A percentile compares a stretch with the other conserved stretches of the same genome.
Conservation (phyloP, 2,888 invertebrate genomes). For the Cheilosia scutellata region DNA sequence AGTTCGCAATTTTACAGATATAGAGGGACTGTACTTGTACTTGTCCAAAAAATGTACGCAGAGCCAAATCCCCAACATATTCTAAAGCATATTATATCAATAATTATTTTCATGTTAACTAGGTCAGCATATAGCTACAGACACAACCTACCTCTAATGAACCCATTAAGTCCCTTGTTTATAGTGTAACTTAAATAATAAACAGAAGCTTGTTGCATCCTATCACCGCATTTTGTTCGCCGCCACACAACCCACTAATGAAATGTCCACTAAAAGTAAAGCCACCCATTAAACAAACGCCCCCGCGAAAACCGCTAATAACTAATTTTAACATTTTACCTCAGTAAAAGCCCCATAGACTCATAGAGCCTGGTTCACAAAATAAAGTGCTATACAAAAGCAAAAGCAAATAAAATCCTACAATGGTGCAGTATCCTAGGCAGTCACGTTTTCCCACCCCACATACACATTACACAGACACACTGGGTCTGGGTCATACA, state of each 20-base stretch:
- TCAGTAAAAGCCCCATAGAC: background rate
- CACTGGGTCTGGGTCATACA: background rate
- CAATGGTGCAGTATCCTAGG: conserved; percentile 22
- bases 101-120: background rate
- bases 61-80: background rate
- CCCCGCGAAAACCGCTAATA: conserved; percentile 43
- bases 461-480: background rate
- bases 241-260: background rate
- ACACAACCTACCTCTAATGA: background rate
- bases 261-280: conserved; percentile 11
- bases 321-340: conserved; percentile 55
- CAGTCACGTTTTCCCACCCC: background rate
- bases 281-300: conserved; percentile 35
- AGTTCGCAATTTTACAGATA: too few relatives aligned
- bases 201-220: conserved; percentile 34
- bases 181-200: background rate
- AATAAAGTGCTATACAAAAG: conserved; percentile 30
- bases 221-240: background rate
- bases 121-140: background rate
- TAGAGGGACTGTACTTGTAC: too few relatives aligned
- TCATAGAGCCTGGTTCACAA: background rate
- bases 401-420: conserved; percentile 33
- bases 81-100: background rate
- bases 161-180: background rate
- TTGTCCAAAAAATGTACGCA: too few relatives aligned